Evolutionary conservation across 1,140 invertebrate species (phyloP).

Genomic region (Platorchestia sp.): DNA sequence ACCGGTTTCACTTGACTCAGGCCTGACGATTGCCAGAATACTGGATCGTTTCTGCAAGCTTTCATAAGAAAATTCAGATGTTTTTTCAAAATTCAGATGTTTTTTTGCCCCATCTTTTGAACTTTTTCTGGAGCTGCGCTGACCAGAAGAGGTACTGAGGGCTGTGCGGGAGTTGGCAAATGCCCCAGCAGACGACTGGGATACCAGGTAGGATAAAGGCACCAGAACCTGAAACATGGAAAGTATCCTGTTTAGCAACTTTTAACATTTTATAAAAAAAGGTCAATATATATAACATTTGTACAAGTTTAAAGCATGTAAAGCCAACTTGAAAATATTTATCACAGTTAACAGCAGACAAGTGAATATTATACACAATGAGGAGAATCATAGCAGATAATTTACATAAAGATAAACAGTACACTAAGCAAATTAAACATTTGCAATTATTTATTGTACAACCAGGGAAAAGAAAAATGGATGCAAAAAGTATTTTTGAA

Average conservation of each 20-base stretch:
- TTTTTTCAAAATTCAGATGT: not conserved
- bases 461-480: too few relatives aligned
- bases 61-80: not conserved
- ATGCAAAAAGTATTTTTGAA: too few relatives aligned
- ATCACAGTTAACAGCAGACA: too few relatives aligned
- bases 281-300: too few relatives aligned
- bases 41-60: not conserved
- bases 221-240: slow-evolving; percentile 13
- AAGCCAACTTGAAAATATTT: not conserved
- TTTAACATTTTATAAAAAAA: too few relatives aligned
- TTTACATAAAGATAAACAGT: too few relatives aligned
- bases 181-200: slow-evolving; percentile 22
- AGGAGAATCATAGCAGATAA: too few relatives aligned
- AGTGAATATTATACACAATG: too few relatives aligned
- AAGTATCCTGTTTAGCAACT: too few relatives aligned
- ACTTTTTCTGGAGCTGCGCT: not conserved
- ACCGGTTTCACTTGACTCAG: not conserved
- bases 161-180: slow-evolving; percentile 20
- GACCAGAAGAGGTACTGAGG: not conserved
- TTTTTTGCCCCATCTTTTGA: not conserved
- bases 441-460: too few relatives aligned
- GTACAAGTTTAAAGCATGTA: not conserved
- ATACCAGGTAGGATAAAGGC: slow-evolving; percentile 9
- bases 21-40: not conserved
- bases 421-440: too few relatives aligned